Evolutionary conservation across 53 echinoderm and acorn worm genomes (phyloP).

Genomic region (Hippasteria phrygiana): DNA sequence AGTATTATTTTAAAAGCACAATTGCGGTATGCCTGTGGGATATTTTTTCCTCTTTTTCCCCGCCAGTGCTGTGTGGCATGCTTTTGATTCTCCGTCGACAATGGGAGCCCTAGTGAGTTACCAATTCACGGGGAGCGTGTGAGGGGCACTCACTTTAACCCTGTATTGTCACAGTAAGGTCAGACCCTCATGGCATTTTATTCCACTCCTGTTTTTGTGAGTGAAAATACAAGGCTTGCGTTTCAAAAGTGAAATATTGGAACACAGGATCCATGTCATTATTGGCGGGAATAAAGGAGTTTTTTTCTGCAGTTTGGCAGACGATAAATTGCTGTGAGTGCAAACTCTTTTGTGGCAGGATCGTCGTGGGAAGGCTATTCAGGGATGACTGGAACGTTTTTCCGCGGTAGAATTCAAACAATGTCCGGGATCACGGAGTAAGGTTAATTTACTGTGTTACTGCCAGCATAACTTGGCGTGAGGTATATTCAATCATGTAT

Average conservation of each 20-base stretch:
- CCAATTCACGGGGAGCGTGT: slow-evolving; percentile 36
- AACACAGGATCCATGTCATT: slow-evolving; percentile 33
- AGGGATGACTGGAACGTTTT: background rate
- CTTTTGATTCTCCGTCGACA: slow-evolving; percentile 18
- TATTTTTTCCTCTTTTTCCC: slow-evolving; percentile 1
- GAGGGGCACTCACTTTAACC: background rate
- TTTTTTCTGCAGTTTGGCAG: slow-evolving; percentile 6
- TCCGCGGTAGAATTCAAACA: slow-evolving; percentile 2
- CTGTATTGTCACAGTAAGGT: slow-evolving; percentile 27
- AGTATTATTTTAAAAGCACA: slow-evolving; percentile 24
- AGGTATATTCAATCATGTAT: slow-evolving; percentile 14
- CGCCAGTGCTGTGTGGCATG: slow-evolving; percentile 3
- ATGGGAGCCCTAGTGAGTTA: background rate
- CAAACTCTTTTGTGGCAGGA: slow-evolving; percentile 8
- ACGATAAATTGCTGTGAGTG: slow-evolving; percentile 50
- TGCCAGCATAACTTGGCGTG: slow-evolving; percentile 34
- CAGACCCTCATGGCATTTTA: background rate
- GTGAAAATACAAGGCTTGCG: slow-evolving; percentile 34
- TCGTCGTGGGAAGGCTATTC: slow-evolving; percentile 43
- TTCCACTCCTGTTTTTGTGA: background rate
- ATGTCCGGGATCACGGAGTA: slow-evolving; percentile 20
- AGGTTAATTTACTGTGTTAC: slow-evolving; percentile 20
- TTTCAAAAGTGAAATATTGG: slow-evolving; percentile 53
- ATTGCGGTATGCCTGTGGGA: background rate
- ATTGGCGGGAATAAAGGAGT: slow-evolving; percentile 13